Conservation (phyloP, 2,888 invertebrate species). For the Tinea pellionella region DNA sequence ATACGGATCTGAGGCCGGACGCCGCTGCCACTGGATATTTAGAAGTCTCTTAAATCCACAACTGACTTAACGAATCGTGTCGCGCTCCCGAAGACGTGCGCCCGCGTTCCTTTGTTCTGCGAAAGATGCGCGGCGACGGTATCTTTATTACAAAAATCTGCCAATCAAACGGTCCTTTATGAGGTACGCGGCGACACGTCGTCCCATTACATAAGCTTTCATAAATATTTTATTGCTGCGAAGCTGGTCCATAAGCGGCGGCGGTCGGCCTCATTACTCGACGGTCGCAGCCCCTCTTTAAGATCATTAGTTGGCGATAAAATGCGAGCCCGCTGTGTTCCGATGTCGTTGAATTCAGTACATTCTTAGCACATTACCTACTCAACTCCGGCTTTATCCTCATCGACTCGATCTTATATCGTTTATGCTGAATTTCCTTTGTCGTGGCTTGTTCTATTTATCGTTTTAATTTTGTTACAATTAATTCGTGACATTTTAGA, state of each 20-base stretch:
- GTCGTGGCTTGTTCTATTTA: neutral
- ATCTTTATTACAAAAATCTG: conserved; percentile 7
- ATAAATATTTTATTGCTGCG: conserved; percentile 9
- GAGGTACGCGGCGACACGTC: neutral
- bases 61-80: conserved; percentile 59
- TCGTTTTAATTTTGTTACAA: neutral
- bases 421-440: neutral
- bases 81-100: conserved; percentile 51
- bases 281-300: conserved; percentile 28
- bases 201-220: conserved; percentile 12
- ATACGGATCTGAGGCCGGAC: conserved; percentile 59
- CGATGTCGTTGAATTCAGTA: conserved; percentile 29
- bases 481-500: neutral
- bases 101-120: conserved; percentile 25
- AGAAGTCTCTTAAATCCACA: conserved; percentile 63
- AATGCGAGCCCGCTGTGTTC: conserved; percentile 39
- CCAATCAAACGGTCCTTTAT: conserved; percentile 5
- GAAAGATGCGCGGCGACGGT: neutral
- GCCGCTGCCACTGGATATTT: conserved; percentile 58
- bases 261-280: conserved; percentile 48
- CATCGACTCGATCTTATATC: neutral
- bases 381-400: conserved; percentile 11
- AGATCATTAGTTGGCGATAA: conserved; percentile 62
- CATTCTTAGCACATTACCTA: conserved; percentile 37
- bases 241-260: conserved; percentile 20